Evolutionary conservation across 2,113 vertebrate species (phyloP), one percentile per base, ranked within the genome.

Genomic region (Mirza zaza): DNA sequence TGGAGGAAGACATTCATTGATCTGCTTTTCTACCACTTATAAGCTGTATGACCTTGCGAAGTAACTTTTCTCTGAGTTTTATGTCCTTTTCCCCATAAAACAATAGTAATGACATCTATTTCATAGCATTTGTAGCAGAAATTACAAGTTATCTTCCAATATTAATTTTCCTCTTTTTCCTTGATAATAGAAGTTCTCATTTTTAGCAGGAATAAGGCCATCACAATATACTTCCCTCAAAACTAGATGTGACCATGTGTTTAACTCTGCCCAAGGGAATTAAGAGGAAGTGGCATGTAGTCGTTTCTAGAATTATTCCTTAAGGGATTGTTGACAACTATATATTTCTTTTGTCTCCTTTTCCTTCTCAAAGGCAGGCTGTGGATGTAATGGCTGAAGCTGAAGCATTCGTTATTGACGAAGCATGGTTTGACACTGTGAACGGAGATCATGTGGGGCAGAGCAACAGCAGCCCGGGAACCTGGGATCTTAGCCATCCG

Each of bases 381-480:
- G 15, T 67, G 1, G 23, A 57, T 36, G 5, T 27, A 6, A n/a
- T 32, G 39, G 8, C 3, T 6, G 18, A 32, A 36, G 29, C 18
- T 14, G 29, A 20, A 29, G 17, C 76, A 10, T 18, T 63, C 12
- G 29, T 39, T 71, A 29, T 6, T 23, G n/a, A n/a, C 8, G 12
- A 39, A 50, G 8, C 32, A 8, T 2, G 11, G 3, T 4, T 27
- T 8, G 63, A 48, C 57, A 32, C 55, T 20, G n/a, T 18, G 29
- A 50, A 15, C 5, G 7, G 48, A 52, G 25, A 7, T 5, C 20
- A 1, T 3, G 14, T 25, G 27, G 25, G 11, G 14, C 11, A 57
- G 6, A 59, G 4, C 5, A 9, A 32, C 1, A 7, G 3, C 21
- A 7, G 9, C 0, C 6, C 2, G 52, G 55, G 34, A 68, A 6